Conservation (phyloP, 2,888 invertebrate genomes). For the Mimachlamys varia region DNA sequence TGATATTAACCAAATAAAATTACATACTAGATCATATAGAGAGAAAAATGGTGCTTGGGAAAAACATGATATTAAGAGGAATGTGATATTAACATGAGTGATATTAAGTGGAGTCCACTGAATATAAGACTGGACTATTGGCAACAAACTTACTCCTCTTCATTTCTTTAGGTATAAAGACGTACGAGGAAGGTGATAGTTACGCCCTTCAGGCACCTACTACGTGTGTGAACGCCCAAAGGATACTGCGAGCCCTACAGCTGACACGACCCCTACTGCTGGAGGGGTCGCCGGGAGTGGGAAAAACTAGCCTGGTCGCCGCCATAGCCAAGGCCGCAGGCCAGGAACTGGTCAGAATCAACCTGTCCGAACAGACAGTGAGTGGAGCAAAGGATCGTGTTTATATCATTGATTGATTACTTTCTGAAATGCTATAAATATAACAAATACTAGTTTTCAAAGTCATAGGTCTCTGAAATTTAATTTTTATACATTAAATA, state of each 20-base stretch:
- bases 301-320: constrained; percentile 97
- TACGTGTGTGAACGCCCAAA: constrained; percentile 88
- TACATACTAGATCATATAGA: too few species aligned
- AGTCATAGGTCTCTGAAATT: too few species aligned
- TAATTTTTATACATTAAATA: too few species aligned
- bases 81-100: too few species aligned
- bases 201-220: constrained; percentile 81
- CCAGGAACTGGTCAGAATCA: constrained; percentile 93
- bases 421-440: too few species aligned
- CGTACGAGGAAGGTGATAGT: constrained; percentile 45
- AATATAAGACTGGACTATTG: too few species aligned
- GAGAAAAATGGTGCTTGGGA: too few species aligned
- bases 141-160: neutral
- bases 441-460: too few species aligned
- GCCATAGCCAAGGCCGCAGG: constrained; percentile 94
- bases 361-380: constrained; percentile 99
- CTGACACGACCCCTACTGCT: constrained; percentile 92
- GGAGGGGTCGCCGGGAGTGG: constrained; percentile 97
- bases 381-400: constrained; percentile 69
- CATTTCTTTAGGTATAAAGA: constrained; percentile 47
- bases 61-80: too few species aligned
- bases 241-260: constrained; percentile 94
- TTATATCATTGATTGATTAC: neutral
- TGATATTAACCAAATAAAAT: too few species aligned
- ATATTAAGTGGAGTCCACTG: too few species aligned